Evolutionary conservation across 2,888 invertebrate genomes (phyloP).

Genomic region (Drosophila antonietae): DNA sequence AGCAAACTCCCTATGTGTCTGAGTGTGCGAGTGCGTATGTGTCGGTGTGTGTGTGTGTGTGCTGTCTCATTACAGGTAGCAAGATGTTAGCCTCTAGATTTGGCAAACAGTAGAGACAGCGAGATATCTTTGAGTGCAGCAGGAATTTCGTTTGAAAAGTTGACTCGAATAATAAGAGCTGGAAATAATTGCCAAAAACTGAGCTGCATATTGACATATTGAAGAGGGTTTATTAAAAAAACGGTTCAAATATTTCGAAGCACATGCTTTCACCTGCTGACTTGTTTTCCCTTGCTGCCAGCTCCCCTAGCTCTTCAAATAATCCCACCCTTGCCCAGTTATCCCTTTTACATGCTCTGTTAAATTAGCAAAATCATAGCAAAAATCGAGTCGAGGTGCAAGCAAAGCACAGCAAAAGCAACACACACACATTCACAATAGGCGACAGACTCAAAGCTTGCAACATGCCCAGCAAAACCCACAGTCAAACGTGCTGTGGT

Average conservation of each 20-base stretch:
- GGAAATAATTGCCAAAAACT: conserved; percentile 29
- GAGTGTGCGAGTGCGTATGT: not conserved
- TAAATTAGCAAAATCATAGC: conserved; percentile 66
- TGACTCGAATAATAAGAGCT: conserved; percentile 7
- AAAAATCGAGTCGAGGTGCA: conserved; percentile 36
- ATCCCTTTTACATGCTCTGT: conserved; percentile 6
- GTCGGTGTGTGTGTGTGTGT: conserved; percentile 7
- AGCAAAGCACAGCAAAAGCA: not conserved
- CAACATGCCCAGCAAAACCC: conserved; percentile 56
- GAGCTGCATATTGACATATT: conserved; percentile 33
- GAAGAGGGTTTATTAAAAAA: not conserved
- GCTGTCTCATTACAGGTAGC: conserved; percentile 45
- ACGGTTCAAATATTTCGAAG: conserved; percentile 1
- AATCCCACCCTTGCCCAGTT: not conserved
- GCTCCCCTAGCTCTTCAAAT: not conserved
- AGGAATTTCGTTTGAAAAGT: conserved; percentile 20
- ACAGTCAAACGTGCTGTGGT: conserved; percentile 74
- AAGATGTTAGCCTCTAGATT: conserved; percentile 41
- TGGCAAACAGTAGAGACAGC: conserved; percentile 17
- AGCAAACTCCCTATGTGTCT: conserved; percentile 5
- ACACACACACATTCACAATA: conserved; percentile 20
- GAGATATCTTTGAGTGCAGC: conserved; percentile 24
- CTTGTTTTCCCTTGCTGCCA: not conserved
- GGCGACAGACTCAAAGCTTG: conserved; percentile 64
- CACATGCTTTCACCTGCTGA: conserved; percentile 5